These are phyloP conservation scores for Drosophila biarmipes DNA, from an alignment of 1,140 invertebrate genomes.

Conservation along the genomic window DNA sequence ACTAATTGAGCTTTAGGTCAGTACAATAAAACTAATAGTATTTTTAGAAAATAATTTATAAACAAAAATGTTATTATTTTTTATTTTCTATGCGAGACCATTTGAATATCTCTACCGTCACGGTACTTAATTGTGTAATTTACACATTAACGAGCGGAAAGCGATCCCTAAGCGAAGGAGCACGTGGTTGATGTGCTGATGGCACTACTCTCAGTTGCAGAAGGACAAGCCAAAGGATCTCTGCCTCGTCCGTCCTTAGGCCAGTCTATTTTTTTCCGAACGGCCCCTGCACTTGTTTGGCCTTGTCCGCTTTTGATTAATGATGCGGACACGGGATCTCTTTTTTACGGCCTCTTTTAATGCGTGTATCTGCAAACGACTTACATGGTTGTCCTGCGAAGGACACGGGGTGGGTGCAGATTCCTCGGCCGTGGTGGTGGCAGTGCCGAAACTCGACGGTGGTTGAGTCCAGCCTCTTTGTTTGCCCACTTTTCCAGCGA, in stretches of 20 bases:
- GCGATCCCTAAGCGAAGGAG: slow-evolving; percentile 24
- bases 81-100: slow-evolving; percentile 10
- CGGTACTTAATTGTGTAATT: slow-evolving; percentile 78
- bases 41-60: too few relatives aligned
- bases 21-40: too few relatives aligned
- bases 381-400: slow-evolving; percentile 29
- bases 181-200: slow-evolving; percentile 6
- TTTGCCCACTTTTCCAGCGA: slow-evolving; percentile 65
- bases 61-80: not conserved
- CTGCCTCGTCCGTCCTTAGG: slow-evolving; percentile 33
- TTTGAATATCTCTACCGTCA: slow-evolving; percentile 45
- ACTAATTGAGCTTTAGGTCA: too few relatives aligned
- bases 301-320: slow-evolving; percentile 68
- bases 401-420: slow-evolving; percentile 18
- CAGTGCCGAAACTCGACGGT: slow-evolving; percentile 27
- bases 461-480: slow-evolving; percentile 43
- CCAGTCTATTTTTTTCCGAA: slow-evolving; percentile 14
- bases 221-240: slow-evolving; percentile 30
- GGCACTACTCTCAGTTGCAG: slow-evolving; percentile 6
- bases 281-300: slow-evolving; percentile 45
- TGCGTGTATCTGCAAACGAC: slow-evolving; percentile 59
- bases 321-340: slow-evolving; percentile 50
- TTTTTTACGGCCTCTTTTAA: slow-evolving; percentile 51
- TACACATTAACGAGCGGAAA: slow-evolving; percentile 45
- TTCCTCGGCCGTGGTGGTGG: slow-evolving; percentile 18